Base-by-base conservation (phyloP, 2,797 vertebrate genomes). In the Euphonia xanthogaster region DNA sequence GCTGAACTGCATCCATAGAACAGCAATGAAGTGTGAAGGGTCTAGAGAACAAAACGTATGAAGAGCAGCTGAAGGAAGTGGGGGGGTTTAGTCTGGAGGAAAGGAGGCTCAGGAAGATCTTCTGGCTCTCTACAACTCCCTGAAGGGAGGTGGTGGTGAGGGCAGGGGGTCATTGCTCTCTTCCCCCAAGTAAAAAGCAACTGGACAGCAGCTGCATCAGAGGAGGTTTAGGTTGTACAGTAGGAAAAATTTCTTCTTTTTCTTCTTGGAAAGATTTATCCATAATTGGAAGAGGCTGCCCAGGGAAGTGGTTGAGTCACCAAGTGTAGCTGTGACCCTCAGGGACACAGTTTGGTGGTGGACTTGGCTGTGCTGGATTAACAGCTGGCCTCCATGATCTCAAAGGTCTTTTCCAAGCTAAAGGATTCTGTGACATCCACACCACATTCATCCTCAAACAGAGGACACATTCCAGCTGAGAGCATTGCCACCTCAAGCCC, bases 61-160 rank as follows among this genome's bases (percentile, higher is more conserved):
- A 70, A 14, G n/a, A 55, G 55, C 14, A n/a, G 27, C 27, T 57
- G n/a, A 71, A 75, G 33, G 42, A 83, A 40, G 5, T 9, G 14
- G 3, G 3, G 4, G 16, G 9, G 27, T 4, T 45, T 39, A 31
- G 7, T 19, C 24, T 51, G 72, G 37, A 63, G 25, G 25, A 44
- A 33, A 39, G 24, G 50, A 63, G 31, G 27, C 22, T 77, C 35
- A 63, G 48, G 65, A 31, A 27, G 35, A 23, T 40, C 11, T 9
- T 39, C 35, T 6, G 5, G 42, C 18, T 63, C 25, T 63, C 35
- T 24, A 14, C 31, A 48, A 0, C 8, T 9, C 13, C 42, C 35
- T 35, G 65, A 19, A 55, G 42, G 35, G 24, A 51, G n/a, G 12
- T n/a, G 7, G 5, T 27, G 18, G 3, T 0, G 0, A 44, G 71